phyloP scores from a whole-genome alignment of 1,140 invertebrate species.

The Steinernema feltiae region DNA sequence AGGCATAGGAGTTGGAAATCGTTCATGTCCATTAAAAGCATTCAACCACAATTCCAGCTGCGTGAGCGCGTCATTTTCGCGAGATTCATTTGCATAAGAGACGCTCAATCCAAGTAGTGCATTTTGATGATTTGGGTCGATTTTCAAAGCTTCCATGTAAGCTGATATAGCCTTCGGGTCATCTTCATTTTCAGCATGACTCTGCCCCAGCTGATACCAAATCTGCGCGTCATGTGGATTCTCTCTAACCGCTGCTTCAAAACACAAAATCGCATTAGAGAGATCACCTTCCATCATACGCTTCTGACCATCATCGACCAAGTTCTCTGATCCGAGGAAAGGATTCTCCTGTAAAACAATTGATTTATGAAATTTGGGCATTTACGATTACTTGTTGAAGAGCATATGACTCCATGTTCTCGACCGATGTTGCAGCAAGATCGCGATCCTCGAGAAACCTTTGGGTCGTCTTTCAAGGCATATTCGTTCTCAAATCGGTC shows the following conservation, averaged over 20 bases:
- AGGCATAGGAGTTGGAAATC: conserved; percentile 17
- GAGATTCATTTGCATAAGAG: conserved; percentile 85
- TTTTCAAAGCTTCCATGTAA: conserved; percentile 73
- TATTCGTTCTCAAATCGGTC: background rate
- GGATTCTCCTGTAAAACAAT: conserved; percentile 22
- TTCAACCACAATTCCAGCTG: conserved; percentile 51
- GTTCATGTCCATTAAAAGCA: conserved; percentile 27
- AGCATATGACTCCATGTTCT: background rate
- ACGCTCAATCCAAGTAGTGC: conserved; percentile 84
- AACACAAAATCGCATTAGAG: conserved; percentile 78
- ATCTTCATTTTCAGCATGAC: conserved; percentile 86
- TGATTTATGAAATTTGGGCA: background rate
- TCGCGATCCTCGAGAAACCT: background rate
- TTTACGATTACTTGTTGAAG: background rate
- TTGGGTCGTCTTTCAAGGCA: background rate
- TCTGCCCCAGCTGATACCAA: conserved; percentile 67
- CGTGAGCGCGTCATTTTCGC: conserved; percentile 48
- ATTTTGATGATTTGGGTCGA: conserved; percentile 74
- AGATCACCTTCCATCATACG: conserved; percentile 31
- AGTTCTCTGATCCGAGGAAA: conserved; percentile 9
- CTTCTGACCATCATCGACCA: conserved; percentile 18
- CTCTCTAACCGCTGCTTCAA: conserved; percentile 87
- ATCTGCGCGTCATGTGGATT: conserved; percentile 68
- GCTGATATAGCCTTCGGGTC: conserved; percentile 79
- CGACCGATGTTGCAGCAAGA: background rate